phyloP scores from a whole-genome alignment of 2,888 invertebrate genomes.

The Gandaritis pyraliata region DNA sequence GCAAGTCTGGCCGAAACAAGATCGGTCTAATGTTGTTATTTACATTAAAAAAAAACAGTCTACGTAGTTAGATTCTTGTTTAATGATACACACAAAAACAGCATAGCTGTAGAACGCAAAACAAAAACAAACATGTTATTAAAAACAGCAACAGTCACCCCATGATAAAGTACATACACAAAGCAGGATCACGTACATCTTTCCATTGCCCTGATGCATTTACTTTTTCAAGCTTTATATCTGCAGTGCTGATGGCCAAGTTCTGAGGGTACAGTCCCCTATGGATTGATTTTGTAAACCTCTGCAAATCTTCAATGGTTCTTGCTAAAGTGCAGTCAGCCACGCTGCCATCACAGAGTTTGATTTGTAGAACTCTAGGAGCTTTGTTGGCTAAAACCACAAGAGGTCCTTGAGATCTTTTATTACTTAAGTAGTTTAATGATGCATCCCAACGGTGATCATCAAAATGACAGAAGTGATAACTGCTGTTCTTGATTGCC shows the following conservation, averaged over 20 bases:
- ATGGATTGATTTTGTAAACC: constrained; percentile 40
- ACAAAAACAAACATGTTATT: background rate
- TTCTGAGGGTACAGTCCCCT: constrained; percentile 44
- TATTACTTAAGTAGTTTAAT: constrained; percentile 45
- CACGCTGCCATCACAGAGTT: constrained; percentile 38
- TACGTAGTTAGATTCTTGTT: background rate
- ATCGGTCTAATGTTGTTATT: too few species aligned
- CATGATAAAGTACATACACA: constrained; percentile 41
- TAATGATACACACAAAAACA: background rate
- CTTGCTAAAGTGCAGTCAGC: constrained; percentile 36
- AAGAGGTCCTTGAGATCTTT: constrained; percentile 43
- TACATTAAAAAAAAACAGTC: too few species aligned
- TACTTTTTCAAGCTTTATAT: constrained; percentile 9
- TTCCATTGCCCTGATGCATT: constrained; percentile 44
- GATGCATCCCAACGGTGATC: constrained; percentile 59
- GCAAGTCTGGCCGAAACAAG: too few species aligned
- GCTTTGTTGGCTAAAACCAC: constrained; percentile 45
- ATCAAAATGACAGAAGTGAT: constrained; percentile 53
- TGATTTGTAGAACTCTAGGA: constrained; percentile 53
- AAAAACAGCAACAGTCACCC: constrained; percentile 1
- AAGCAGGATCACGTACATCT: constrained; percentile 56
- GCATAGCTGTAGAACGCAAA: background rate
- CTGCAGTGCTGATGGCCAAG: constrained; percentile 22
- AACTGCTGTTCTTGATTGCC: constrained; percentile 45
- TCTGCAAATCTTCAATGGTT: constrained; percentile 37